These are phyloP conservation scores for Podiceps cristatus DNA, from an alignment of 2,113 vertebrate species.

Conservation along the genomic window DNA sequence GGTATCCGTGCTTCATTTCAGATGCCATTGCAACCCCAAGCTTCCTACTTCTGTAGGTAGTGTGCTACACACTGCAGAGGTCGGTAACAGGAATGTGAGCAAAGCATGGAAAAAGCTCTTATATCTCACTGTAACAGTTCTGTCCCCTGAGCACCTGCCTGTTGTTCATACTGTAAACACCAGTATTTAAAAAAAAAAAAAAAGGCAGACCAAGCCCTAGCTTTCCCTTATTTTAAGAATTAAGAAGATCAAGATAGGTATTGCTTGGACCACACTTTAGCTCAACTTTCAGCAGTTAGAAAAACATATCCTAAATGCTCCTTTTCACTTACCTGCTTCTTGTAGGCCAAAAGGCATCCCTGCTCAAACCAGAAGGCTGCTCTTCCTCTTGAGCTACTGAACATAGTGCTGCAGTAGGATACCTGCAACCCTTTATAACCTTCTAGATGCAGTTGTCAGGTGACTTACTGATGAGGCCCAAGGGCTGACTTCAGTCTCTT, in stretches of 20 bases:
- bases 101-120: neutral
- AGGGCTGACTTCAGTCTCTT: neutral
- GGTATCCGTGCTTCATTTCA: neutral
- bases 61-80: neutral
- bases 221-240: neutral
- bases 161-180: neutral
- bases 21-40: neutral
- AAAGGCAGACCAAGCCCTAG: neutral
- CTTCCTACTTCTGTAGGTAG: neutral
- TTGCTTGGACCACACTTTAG: accelerated
- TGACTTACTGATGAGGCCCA: neutral
- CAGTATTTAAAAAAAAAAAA: neutral
- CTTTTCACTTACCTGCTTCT: neutral
- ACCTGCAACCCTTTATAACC: neutral
- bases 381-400: neutral
- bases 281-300: neutral
- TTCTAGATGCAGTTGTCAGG: neutral
- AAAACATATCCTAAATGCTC: accelerated
- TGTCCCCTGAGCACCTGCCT: neutral
- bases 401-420: accelerated
- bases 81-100: neutral
- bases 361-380: accelerated
- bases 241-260: neutral
- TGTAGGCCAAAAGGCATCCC: neutral
- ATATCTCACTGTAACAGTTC: neutral